Percentiles rank a stretch among this genome's conserved stretches.
Conservation (phyloP, 2,888 invertebrate species). For the Trissolcus brochymenae region DNA sequence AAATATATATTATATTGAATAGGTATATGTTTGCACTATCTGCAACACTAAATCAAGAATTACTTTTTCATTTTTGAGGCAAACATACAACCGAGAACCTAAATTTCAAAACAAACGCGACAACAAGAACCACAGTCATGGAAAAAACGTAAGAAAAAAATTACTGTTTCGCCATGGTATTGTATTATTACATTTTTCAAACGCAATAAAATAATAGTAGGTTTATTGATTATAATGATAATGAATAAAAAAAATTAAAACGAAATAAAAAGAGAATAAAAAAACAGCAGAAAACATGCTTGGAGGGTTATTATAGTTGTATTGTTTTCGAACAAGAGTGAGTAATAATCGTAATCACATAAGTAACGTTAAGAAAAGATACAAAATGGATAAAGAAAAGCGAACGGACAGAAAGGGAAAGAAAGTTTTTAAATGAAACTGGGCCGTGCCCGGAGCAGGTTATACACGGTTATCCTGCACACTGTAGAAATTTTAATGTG, state of each 20-base stretch:
- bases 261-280: slow-evolving; percentile 15
- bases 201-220: slow-evolving; percentile 55
- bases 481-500: slow-evolving; percentile 73
- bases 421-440: slow-evolving; percentile 63
- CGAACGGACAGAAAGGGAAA: slow-evolving; percentile 49
- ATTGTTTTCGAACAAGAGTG: slow-evolving; percentile 39
- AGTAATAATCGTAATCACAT: slow-evolving; percentile 26
- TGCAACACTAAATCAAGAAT: slow-evolving; percentile 68
- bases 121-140: slow-evolving; percentile 20
- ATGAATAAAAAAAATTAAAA: slow-evolving; percentile 25
- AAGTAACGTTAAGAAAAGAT: slow-evolving; percentile 19
- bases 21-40: slow-evolving; percentile 77
- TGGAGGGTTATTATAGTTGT: slow-evolving; percentile 35
- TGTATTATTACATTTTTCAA: slow-evolving; percentile 67
- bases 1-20: slow-evolving; percentile 75
- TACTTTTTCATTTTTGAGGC: slow-evolving; percentile 63
- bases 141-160: slow-evolving; percentile 38
- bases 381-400: slow-evolving; percentile 19
- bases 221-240: slow-evolving; percentile 36
- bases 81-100: slow-evolving; percentile 72
- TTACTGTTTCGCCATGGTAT: slow-evolving; percentile 67
- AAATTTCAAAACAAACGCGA: slow-evolving; percentile 41
- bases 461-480: slow-evolving; percentile 68
- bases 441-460: slow-evolving; percentile 70
- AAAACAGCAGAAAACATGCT: slow-evolving; percentile 6